These are phyloP conservation scores for Drosophila littoralis DNA, from an alignment of 1,140 invertebrate genomes.

Conservation along the genomic window DNA sequence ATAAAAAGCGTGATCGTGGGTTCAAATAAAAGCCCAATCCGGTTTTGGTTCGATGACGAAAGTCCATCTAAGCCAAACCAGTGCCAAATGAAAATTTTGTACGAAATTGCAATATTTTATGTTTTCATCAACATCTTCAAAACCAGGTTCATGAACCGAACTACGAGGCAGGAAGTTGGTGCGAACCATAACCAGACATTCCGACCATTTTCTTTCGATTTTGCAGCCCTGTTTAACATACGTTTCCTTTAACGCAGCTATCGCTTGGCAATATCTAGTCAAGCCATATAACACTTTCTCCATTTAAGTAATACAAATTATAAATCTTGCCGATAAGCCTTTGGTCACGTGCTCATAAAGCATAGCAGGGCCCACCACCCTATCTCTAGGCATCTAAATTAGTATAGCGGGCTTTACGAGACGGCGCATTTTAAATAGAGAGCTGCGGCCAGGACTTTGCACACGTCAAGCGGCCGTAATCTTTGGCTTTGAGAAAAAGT, in stretches of 20 bases:
- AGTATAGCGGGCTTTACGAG: slow-evolving; percentile 6
- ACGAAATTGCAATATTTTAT: too few relatives aligned
- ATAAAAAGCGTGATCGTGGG: too few relatives aligned
- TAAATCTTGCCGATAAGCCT: slow-evolving; percentile 27
- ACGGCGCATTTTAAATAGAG: slow-evolving; percentile 27
- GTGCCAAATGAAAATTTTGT: too few relatives aligned
- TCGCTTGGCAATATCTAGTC: background rate
- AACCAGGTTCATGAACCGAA: too few relatives aligned
- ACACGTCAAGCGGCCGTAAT: slow-evolving; percentile 47
- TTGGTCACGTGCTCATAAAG: slow-evolving; percentile 27
- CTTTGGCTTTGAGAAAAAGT: slow-evolving; percentile 53
- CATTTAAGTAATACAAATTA: background rate
- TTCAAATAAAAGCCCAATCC: too few relatives aligned
- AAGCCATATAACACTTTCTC: background rate
- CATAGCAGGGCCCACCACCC: background rate
- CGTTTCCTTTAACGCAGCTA: background rate
- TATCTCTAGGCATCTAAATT: slow-evolving; percentile 42
- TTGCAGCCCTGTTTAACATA: too few relatives aligned
- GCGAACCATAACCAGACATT: too few relatives aligned
- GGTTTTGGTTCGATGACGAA: too few relatives aligned
- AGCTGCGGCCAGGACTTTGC: background rate
- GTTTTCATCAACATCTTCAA: too few relatives aligned
- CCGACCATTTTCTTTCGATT: too few relatives aligned
- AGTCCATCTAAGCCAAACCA: too few relatives aligned
- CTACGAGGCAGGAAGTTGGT: too few relatives aligned